Conservation (phyloP, 2,113 vertebrate species). For the Genyomyrus donnyi region DNA sequence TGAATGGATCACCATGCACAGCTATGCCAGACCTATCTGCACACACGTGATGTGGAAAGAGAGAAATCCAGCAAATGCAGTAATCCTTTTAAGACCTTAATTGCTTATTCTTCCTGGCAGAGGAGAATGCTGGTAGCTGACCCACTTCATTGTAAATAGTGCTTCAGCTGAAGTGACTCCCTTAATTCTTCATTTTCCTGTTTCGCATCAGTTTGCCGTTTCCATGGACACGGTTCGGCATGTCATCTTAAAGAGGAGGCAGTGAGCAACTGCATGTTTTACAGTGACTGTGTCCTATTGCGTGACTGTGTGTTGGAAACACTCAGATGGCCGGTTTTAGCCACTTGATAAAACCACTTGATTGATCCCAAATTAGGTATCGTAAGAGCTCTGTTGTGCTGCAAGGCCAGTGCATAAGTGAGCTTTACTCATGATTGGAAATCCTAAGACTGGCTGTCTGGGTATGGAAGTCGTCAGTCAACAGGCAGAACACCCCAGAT, state of each 20-base stretch:
- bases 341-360: background rate
- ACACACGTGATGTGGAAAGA: background rate
- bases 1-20: background rate
- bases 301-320: background rate
- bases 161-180: background rate
- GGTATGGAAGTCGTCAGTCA: background rate
- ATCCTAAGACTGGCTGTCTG: background rate
- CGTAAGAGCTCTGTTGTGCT: background rate
- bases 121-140: background rate
- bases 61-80: background rate
- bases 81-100: background rate
- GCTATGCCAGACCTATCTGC: background rate
- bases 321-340: background rate
- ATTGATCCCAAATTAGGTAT: background rate
- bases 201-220: background rate
- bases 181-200: background rate
- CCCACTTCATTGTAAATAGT: background rate
- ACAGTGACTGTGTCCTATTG: background rate
- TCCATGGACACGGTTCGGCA: slow-evolving; percentile 1
- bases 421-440: background rate
- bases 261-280: background rate
- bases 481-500: background rate
- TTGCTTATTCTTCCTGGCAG: background rate
- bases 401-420: background rate
- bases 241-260: background rate